These are phyloP conservation scores for Gadus chalcogrammus DNA, from an alignment of 2,113 vertebrate genomes.

Conservation along the genomic window DNA sequence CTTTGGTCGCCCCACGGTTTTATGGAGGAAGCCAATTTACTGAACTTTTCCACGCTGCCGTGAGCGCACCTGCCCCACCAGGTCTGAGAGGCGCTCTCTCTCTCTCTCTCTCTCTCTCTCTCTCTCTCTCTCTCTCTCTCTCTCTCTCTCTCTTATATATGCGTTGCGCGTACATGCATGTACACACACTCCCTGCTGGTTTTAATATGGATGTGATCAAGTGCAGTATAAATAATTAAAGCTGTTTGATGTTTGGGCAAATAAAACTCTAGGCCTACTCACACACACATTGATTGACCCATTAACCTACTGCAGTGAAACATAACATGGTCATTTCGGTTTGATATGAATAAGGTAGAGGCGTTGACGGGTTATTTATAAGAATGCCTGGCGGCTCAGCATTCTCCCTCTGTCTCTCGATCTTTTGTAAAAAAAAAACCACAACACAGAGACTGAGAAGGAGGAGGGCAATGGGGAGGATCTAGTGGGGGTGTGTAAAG, in stretches of 20 bases:
- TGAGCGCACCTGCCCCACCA: neutral
- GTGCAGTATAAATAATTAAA: neutral
- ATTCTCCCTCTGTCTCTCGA: too few species aligned
- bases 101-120: neutral
- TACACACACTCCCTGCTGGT: neutral
- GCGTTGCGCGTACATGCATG: neutral
- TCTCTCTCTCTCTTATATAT: constrained; percentile 4
- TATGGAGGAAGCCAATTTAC: neutral
- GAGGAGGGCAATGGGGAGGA: too few species aligned
- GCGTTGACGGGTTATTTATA: too few species aligned
- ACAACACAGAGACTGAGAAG: too few species aligned
- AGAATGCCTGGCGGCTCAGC: too few species aligned
- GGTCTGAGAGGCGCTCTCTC: neutral
- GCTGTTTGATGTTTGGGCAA: neutral
- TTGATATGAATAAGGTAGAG: too few species aligned
- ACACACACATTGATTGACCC: too few species aligned
- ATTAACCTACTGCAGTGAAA: too few species aligned
- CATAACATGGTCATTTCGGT: too few species aligned
- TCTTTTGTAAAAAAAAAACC: too few species aligned
- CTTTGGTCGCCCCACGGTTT: neutral
- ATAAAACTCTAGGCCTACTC: neutral
- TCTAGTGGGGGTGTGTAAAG: too few species aligned
- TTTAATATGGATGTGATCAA: neutral
- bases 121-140: neutral
- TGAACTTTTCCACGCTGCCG: neutral